phyloP scores from a whole-genome alignment of 2,113 vertebrate species.

The Hemiprocne comata region DNA sequence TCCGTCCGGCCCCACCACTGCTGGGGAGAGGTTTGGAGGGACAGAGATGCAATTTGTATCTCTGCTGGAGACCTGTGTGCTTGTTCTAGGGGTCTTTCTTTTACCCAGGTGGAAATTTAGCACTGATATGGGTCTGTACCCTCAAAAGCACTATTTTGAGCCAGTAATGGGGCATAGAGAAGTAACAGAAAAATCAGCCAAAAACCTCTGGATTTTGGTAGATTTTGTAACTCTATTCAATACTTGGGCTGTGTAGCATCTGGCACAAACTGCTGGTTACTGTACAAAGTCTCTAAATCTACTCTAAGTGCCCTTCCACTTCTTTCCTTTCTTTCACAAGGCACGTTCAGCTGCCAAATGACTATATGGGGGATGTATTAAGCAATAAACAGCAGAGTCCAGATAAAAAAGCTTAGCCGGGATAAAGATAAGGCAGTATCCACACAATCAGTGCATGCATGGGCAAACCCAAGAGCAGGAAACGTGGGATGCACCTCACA shows the following conservation, averaged over 20 bases:
- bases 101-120: background rate
- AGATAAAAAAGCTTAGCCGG: slow-evolving; percentile 10
- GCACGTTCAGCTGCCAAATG: background rate
- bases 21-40: background rate
- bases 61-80: background rate
- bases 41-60: background rate
- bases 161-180: background rate
- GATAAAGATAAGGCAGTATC: slow-evolving; percentile 4
- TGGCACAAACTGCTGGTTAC: background rate
- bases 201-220: background rate
- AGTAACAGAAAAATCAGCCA: background rate
- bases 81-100: background rate
- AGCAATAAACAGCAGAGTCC: background rate
- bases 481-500: background rate
- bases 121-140: background rate
- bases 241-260: background rate
- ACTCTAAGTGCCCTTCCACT: background rate
- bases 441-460: background rate
- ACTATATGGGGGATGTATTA: background rate
- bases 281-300: background rate
- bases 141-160: background rate
- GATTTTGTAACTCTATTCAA: background rate
- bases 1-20: background rate
- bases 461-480: background rate
- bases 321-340: slow-evolving; percentile 5